These are phyloP conservation scores for Lysandra coridon DNA, from an alignment of 2,888 invertebrate genomes.

Conservation along the genomic window DNA sequence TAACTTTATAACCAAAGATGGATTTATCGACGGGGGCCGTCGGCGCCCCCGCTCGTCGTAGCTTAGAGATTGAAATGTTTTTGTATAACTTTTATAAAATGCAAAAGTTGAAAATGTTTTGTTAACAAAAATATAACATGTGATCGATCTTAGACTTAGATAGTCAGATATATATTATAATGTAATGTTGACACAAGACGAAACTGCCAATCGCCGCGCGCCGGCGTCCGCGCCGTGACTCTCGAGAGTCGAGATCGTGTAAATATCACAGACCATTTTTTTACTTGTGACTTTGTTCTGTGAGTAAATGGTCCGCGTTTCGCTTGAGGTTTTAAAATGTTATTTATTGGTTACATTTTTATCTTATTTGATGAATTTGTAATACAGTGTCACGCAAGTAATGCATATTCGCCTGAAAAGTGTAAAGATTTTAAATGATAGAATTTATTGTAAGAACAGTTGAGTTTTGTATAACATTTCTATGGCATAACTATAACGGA, in stretches of 20 bases:
- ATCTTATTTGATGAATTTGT: conserved; percentile 38
- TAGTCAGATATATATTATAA: conserved; percentile 52
- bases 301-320: conserved; percentile 29
- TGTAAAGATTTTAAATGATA: conserved; percentile 55
- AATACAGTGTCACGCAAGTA: conserved; percentile 42
- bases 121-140: conserved; percentile 69
- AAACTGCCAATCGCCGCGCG: conserved; percentile 46
- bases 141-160: conserved; percentile 73
- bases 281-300: conserved; percentile 24
- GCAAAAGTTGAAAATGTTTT: conserved; percentile 65
- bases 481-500: conserved; percentile 68
- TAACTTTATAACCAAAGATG: conserved; percentile 78
- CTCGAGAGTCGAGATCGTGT: conserved; percentile 48
- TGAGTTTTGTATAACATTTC: conserved; percentile 76
- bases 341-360: conserved; percentile 35
- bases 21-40: conserved; percentile 62
- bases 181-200: conserved; percentile 42
- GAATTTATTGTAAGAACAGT: conserved; percentile 65
- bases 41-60: conserved; percentile 65
- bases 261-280: conserved; percentile 45
- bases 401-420: conserved; percentile 49
- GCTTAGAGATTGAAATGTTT: conserved; percentile 70
- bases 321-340: conserved; percentile 31
- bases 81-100: conserved; percentile 75
- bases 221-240: conserved; percentile 43